phyloP scores from a whole-genome alignment of 2,113 vertebrate species.

The Casuarius casuarius region DNA sequence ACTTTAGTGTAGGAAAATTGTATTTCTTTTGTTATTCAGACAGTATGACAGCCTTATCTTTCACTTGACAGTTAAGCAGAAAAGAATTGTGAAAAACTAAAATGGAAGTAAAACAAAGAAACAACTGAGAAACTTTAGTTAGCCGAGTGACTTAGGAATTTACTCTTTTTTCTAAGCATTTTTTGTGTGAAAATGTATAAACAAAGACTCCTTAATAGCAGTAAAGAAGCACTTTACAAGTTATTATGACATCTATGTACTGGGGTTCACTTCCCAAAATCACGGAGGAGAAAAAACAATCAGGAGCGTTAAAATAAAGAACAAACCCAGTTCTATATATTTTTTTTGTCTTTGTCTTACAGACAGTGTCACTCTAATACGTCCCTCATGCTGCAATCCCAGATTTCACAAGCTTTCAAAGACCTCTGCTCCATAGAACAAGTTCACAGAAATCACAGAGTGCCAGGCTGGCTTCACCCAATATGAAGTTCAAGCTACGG shows the following conservation, averaged over 20 bases:
- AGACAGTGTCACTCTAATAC: background rate
- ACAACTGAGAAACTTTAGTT: constrained; percentile 8
- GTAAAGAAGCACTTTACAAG: background rate
- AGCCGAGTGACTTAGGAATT: background rate
- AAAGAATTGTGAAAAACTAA: constrained; percentile 5
- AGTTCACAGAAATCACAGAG: background rate
- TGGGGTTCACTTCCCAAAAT: background rate
- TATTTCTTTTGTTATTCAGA: constrained; percentile 13
- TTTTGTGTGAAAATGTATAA: background rate
- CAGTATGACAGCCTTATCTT: background rate
- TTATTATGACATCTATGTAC: background rate
- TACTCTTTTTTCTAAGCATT: background rate
- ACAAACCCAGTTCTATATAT: background rate
- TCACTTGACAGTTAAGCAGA: background rate
- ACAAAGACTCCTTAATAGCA: background rate
- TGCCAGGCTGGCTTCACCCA: background rate
- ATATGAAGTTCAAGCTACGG: background rate
- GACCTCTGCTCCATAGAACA: background rate
- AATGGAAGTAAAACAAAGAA: background rate
- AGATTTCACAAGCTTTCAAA: background rate
- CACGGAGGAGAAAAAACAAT: background rate
- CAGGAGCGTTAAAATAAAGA: background rate
- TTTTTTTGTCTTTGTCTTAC: background rate
- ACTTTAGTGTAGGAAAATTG: background rate
- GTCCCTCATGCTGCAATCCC: background rate